These are phyloP conservation scores for Macrosteles quadrilineatus DNA, from an alignment of 1,140 invertebrate species.

Conservation along the genomic window DNA sequence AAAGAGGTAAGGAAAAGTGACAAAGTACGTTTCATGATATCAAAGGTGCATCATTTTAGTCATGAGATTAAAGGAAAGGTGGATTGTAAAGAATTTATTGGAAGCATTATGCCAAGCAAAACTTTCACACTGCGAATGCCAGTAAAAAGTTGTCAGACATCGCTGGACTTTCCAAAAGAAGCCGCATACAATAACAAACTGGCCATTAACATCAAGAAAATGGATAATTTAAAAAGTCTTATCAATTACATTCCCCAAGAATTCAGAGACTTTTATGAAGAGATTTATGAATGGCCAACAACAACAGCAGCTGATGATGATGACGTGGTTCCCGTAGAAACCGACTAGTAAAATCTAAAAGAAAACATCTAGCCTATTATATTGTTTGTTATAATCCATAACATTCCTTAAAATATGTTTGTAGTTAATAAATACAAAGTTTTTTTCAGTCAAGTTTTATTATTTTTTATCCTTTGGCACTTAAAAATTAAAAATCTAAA, in stretches of 20 bases:
- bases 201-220: constrained; percentile 14
- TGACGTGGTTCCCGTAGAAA: constrained; percentile 5
- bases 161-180: not conserved
- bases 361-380: constrained; percentile 9
- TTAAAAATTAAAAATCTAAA: constrained; percentile 5
- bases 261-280: not conserved
- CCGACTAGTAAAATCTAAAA: constrained; percentile 11
- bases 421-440: constrained; percentile 17
- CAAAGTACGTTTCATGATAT: constrained; percentile 20
- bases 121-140: not conserved
- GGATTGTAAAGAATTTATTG: constrained; percentile 1
- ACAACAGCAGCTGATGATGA: constrained; percentile 7
- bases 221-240: constrained; percentile 9
- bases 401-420: no score
- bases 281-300: constrained; percentile 16
- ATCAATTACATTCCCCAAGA: constrained; percentile 11
- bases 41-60: constrained; percentile 6
- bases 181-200: constrained; percentile 13
- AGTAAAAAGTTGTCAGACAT: not conserved
- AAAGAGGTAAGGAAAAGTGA: constrained; percentile 13
- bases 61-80: constrained; percentile 3
- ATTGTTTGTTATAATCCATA: constrained; percentile 4
- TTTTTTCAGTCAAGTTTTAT: constrained; percentile 9
- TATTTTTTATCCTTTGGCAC: constrained; percentile 6
- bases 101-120: not conserved